Evolutionary conservation across 1,140 invertebrate species (phyloP).

Genomic region (Ostrea edulis): DNA sequence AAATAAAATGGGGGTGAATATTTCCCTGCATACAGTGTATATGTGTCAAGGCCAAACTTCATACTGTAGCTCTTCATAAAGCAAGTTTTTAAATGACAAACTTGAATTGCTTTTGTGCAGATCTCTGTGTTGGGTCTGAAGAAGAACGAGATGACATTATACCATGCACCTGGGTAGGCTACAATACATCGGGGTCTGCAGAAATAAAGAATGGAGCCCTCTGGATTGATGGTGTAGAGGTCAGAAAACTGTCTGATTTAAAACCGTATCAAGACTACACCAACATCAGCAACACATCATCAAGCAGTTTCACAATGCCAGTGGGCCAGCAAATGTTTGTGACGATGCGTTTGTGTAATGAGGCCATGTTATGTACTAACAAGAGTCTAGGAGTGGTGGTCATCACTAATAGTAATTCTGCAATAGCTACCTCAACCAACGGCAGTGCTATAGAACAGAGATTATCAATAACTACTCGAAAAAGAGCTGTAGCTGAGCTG

Average conservation of each 20-base stretch:
- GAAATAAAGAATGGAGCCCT: conserved; percentile 56
- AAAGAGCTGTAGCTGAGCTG: conserved; percentile 28
- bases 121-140: conserved; percentile 24
- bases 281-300: not conserved
- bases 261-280: conserved; percentile 4
- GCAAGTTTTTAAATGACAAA: too few species aligned
- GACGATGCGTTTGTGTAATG: conserved; percentile 54
- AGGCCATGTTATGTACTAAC: conserved; percentile 55
- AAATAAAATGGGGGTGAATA: too few species aligned
- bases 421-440: conserved; percentile 45
- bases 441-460: conserved; percentile 43
- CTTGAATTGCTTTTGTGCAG: not conserved
- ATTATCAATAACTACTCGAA: not conserved
- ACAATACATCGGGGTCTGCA: conserved; percentile 52
- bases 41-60: too few species aligned
- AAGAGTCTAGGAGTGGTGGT: conserved; percentile 50
- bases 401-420: conserved; percentile 33
- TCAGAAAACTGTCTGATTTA: conserved; percentile 42
- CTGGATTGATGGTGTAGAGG: conserved; percentile 47
- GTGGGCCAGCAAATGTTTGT: conserved; percentile 54
- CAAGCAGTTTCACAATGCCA: conserved; percentile 55
- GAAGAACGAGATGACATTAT: conserved; percentile 53
- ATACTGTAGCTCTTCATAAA: too few species aligned
- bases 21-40: too few species aligned
- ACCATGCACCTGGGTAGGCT: conserved; percentile 54